Evolutionary conservation across 2,113 vertebrate genomes (phyloP).

Genomic region (Channa argus): DNA sequence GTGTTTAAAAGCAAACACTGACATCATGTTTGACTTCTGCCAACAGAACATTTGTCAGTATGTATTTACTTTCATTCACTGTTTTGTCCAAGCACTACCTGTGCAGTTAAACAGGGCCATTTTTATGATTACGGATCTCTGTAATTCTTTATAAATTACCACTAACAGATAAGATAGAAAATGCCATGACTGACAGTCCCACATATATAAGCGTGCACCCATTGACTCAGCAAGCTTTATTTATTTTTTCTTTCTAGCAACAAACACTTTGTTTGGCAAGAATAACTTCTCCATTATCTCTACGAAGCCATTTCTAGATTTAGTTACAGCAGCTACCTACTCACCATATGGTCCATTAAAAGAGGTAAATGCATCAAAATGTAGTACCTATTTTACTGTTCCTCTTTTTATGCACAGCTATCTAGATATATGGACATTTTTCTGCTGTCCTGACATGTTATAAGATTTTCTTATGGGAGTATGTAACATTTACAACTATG

Average conservation of each 20-base stretch:
- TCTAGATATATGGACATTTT: not conserved
- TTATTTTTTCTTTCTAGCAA: constrained; percentile 37
- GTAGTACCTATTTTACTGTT: not conserved
- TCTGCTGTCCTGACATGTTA: not conserved
- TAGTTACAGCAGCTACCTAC: constrained; percentile 12
- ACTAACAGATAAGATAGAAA: not conserved
- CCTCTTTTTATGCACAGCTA: too few relatives aligned
- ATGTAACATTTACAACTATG: not conserved
- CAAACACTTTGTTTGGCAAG: constrained; percentile 20
- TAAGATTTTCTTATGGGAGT: not conserved
- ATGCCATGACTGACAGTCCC: constrained; percentile 24
- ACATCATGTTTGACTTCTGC: not conserved
- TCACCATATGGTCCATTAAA: constrained; percentile 19
- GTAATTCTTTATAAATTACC: constrained; percentile 2
- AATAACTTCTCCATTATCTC: constrained; percentile 7
- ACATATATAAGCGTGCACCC: not conserved
- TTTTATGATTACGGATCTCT: too few relatives aligned
- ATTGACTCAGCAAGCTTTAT: constrained; percentile 26
- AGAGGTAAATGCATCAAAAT: not conserved
- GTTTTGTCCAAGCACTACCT: not conserved
- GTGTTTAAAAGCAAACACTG: too few relatives aligned
- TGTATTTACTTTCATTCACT: not conserved
- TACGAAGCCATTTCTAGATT: constrained; percentile 1
- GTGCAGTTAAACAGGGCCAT: too few relatives aligned
- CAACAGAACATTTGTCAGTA: not conserved